Conservation (phyloP, 2,113 vertebrate species). For the Rhea pennata region DNA sequence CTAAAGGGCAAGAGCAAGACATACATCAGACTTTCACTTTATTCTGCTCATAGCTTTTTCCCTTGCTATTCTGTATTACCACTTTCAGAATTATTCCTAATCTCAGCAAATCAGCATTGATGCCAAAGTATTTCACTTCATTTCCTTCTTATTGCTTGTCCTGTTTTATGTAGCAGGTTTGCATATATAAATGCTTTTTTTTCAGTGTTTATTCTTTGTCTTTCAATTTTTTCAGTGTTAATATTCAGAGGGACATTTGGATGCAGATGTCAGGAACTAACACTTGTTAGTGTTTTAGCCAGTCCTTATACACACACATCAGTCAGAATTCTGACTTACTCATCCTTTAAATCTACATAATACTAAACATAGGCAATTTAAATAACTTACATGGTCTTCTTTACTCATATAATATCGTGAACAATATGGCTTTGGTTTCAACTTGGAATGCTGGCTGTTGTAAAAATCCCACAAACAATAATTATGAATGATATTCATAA, state of each 20-base stretch:
- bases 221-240: background rate
- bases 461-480: background rate
- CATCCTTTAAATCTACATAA: background rate
- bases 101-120: background rate
- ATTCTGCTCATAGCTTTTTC: background rate
- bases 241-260: background rate
- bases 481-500: background rate
- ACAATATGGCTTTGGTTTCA: background rate
- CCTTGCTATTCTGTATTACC: background rate
- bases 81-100: background rate
- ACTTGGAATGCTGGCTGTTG: background rate
- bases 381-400: background rate
- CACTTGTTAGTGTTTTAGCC: background rate
- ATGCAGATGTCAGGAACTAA: background rate
- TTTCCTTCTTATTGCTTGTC: background rate
- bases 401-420: background rate
- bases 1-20: background rate
- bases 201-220: background rate
- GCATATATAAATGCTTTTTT: background rate
- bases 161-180: background rate
- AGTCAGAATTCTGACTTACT: background rate
- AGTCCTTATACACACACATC: background rate
- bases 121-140: background rate
- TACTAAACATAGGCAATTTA: background rate
- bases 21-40: background rate